Percentiles rank a stretch among this genome's conserved stretches.
Evolutionary conservation across 2,797 vertebrate genomes (phyloP).

Genomic region (Thalassophryne amazonica): DNA sequence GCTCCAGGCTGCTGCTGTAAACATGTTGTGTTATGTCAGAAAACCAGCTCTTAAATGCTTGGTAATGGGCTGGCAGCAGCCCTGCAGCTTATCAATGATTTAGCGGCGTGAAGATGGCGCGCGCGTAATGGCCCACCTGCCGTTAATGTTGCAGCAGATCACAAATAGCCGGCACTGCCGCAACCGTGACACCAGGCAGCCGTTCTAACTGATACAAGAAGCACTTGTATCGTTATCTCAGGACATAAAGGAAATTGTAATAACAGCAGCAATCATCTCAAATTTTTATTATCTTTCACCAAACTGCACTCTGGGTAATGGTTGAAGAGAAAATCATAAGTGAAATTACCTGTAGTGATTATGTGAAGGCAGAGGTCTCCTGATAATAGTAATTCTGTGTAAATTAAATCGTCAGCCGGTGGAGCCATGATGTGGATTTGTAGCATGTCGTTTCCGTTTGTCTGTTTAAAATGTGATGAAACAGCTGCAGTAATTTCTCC

Average conservation of each 20-base stretch:
- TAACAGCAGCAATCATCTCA: background rate
- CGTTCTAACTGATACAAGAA: too few relatives aligned
- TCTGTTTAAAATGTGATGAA: too few relatives aligned
- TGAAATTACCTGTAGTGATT: background rate
- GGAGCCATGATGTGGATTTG: background rate
- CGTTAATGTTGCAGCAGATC: constrained; percentile 39
- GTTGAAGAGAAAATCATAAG: too few relatives aligned
- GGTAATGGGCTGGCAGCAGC: constrained; percentile 28
- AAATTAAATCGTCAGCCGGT: background rate
- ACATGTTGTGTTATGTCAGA: constrained; percentile 9
- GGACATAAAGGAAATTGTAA: background rate
- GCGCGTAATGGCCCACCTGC: constrained; percentile 44
- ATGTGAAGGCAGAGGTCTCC: background rate
- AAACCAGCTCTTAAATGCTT: constrained; percentile 12
- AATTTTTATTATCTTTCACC: background rate
- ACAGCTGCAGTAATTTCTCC: too few relatives aligned
- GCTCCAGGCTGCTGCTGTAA: constrained; percentile 5
- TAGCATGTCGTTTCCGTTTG: too few relatives aligned
- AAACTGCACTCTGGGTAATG: background rate
- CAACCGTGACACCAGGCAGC: constrained; percentile 19
- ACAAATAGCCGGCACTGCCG: background rate
- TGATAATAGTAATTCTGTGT: background rate
- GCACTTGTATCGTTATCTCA: background rate
- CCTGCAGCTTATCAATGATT: constrained; percentile 59
- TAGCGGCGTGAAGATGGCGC: constrained; percentile 34